These are phyloP conservation scores for Clamator glandarius DNA, from an alignment of 2,797 vertebrate species.

Conservation along the genomic window DNA sequence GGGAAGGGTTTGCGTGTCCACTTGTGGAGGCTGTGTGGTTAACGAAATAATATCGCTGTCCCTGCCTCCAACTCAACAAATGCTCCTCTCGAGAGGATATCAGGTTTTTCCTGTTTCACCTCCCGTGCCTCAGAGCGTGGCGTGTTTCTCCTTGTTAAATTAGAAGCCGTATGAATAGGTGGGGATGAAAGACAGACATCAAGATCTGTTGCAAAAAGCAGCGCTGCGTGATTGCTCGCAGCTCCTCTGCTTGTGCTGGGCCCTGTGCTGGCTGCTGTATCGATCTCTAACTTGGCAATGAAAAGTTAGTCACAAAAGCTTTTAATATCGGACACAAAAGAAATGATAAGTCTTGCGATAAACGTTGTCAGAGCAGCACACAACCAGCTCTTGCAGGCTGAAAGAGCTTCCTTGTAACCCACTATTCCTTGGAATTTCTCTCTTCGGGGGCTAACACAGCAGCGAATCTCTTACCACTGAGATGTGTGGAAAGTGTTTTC, in stretches of 20 bases:
- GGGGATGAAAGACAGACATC: conserved; percentile 28
- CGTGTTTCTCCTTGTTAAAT: conserved; percentile 7
- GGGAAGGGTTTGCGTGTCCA: fast-evolving
- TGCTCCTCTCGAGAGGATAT: neutral
- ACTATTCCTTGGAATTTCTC: neutral
- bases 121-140: neutral
- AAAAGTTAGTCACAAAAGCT: conserved; percentile 20
- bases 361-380: neutral
- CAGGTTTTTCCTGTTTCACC: conserved; percentile 50
- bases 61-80: neutral
- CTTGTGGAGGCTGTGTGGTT: neutral
- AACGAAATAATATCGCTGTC: neutral
- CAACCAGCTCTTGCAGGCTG: neutral
- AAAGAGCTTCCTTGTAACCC: neutral
- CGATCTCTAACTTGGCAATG: neutral
- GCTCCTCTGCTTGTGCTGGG: neutral
- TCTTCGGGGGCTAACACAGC: neutral
- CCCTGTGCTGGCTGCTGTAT: neutral
- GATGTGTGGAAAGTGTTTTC: neutral
- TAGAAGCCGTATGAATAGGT: neutral
- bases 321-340: neutral
- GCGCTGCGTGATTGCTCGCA: neutral
- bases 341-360: neutral
- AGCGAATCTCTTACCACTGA: neutral
- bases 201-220: neutral